Base-by-base conservation (phyloP, 2,888 invertebrate species). In the Lithophane leautieri region DNA sequence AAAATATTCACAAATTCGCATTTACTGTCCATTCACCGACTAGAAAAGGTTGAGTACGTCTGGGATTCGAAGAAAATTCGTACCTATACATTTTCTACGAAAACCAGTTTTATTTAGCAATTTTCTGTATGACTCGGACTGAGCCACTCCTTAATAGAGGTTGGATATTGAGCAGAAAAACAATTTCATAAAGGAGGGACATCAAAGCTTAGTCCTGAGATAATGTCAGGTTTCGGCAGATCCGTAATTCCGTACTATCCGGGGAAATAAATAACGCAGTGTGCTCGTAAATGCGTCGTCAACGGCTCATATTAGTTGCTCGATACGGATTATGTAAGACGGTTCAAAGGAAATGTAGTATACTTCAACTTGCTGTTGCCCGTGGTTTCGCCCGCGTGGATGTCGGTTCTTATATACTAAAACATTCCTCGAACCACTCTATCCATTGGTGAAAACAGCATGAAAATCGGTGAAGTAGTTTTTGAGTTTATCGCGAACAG, bases 161-260 rank as follows among this genome's bases (percentile, higher is more conserved):
- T 65, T 66, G 61, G 42, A 67, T 63, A 81, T 82, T 78, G 81
- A 76, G 73, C 67, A 82, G 82, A 79, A 82, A 86, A 83, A 81
- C 84, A 78, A 82, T 78, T 83, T 82, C 71, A 78, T 81, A 77
- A 76, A 84, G 72, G 70, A 82, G n/a, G 70, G 78, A 89, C 89
- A 89, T 89, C 89, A 89, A 90, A 90, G 90, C 86, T 86, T 78
- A 82, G 74, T 78, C 81, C 78, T 82, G 86, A 83, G 81, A 88
- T 90, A 88, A 87, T 83, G 86, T 78, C 78, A 82, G 86, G 81
- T 87, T 84, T 85, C 71, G 85, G 83, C 4, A 72, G 66, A 83
- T 67, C 65, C 63, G 56, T 69, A 73, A 65, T 72, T 47, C 34
- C 25, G 72, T 25, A 42, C 25, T 74, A 69, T 70, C 71, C 42